A percentile compares a stretch with the other conserved stretches of the same genome.
These are phyloP conservation scores for Dromococcyx pavoninus DNA, from an alignment of 2,797 vertebrate genomes.

Conservation along the genomic window DNA sequence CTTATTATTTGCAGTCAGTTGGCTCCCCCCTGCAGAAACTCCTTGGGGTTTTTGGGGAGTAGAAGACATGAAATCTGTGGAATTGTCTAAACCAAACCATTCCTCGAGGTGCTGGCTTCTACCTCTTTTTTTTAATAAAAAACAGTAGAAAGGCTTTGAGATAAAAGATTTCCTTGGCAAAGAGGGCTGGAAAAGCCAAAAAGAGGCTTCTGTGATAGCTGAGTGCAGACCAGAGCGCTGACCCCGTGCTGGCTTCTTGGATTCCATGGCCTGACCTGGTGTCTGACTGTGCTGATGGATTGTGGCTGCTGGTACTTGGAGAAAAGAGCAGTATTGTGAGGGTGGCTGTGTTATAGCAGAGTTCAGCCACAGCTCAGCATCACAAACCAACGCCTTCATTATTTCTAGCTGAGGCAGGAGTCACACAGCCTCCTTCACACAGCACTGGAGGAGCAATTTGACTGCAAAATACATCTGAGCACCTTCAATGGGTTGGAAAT, in stretches of 20 bases:
- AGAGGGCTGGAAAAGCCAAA: not conserved
- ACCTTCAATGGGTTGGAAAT: not conserved
- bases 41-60: too few relatives aligned
- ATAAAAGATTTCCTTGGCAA: constrained; percentile 27
- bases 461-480: not conserved
- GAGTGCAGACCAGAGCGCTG: not conserved
- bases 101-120: not conserved
- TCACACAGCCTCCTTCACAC: not conserved
- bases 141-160: not conserved
- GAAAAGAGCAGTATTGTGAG: not conserved
- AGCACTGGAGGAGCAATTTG: not conserved
- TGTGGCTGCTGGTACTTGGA: not conserved
- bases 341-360: not conserved
- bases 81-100: too few relatives aligned
- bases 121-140: not conserved
- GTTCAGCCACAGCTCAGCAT: not conserved
- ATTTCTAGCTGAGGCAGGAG: not conserved
- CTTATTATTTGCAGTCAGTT: not conserved
- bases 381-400: not conserved
- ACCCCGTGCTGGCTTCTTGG: not conserved
- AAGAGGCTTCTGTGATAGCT: constrained; percentile 37
- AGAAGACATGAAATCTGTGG: too few relatives aligned
- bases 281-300: not conserved
- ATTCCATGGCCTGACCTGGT: constrained; percentile 34
- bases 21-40: not conserved